phyloP scores from a whole-genome alignment of 2,113 vertebrate species.

The Pseudonaja textilis region DNA sequence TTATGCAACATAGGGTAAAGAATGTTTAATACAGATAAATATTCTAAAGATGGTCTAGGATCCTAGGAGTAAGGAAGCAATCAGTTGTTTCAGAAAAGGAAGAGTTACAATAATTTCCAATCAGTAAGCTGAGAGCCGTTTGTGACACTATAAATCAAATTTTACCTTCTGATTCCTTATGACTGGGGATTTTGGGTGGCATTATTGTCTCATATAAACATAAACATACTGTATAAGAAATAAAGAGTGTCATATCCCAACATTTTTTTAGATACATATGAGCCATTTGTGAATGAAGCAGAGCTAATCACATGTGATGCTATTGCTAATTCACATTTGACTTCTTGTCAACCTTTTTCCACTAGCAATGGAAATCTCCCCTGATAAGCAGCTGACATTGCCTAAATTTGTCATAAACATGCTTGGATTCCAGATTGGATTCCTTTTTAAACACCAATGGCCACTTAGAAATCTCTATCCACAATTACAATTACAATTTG shows the following conservation, averaged over 20 bases:
- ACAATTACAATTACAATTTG: rapidly evolving
- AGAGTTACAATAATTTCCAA: constrained; percentile 4
- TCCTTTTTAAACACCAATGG: background rate
- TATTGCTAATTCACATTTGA: background rate
- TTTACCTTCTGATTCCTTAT: background rate
- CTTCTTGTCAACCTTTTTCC: background rate
- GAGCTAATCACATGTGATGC: background rate
- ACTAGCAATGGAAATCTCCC: background rate
- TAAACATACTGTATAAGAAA: background rate
- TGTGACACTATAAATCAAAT: background rate
- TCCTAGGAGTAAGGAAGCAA: background rate
- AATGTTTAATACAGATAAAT: background rate
- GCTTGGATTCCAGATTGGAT: background rate
- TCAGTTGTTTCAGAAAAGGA: constrained; percentile 30
- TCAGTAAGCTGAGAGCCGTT: background rate
- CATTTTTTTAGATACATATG: background rate
- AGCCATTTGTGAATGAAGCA: background rate
- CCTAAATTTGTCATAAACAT: background rate
- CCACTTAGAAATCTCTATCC: background rate
- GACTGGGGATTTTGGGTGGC: background rate
- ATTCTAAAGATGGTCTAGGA: background rate
- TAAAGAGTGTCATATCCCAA: constrained; percentile 7
- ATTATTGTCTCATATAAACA: rapidly evolving
- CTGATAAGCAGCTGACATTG: background rate
- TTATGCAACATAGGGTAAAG: constrained; percentile 13